Evolutionary conservation across 2,113 vertebrate genomes (phyloP).

Genomic region (Ammospiza caudacuta): DNA sequence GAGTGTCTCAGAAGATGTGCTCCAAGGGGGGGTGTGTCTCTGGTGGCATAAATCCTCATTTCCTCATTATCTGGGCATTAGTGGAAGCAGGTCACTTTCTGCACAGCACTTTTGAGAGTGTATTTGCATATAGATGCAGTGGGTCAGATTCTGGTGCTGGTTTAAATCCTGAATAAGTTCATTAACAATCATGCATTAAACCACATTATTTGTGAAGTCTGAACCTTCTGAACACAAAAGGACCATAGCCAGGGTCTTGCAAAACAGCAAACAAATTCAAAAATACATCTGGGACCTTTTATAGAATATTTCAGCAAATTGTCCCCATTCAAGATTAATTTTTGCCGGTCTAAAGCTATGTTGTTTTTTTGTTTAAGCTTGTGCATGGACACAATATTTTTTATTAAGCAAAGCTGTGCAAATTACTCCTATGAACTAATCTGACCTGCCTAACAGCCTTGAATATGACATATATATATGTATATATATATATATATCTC

Average conservation of each 20-base stretch:
- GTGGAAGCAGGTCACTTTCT: neutral
- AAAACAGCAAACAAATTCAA: neutral
- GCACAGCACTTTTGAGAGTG: neutral
- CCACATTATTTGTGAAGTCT: neutral
- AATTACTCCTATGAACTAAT: neutral
- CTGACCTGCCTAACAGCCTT: neutral
- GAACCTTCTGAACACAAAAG: neutral
- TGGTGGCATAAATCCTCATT: neutral
- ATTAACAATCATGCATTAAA: neutral
- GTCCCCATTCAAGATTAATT: neutral
- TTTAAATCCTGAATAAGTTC: neutral
- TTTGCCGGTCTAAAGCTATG: neutral
- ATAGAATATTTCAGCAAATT: neutral
- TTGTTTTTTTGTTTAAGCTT: neutral
- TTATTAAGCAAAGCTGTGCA: neutral
- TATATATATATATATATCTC: no score
- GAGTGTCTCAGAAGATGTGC: neutral
- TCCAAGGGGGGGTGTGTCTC: neutral
- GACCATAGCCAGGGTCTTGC: neutral
- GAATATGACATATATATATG: neutral
- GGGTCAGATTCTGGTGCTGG: neutral
- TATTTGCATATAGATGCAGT: neutral
- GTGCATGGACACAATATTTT: neutral
- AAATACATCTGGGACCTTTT: neutral
- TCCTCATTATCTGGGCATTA: conserved; percentile 17